These are phyloP conservation scores for Lycodopsis pacificus DNA, from an alignment of 2,797 vertebrate genomes.

Conservation along the genomic window DNA sequence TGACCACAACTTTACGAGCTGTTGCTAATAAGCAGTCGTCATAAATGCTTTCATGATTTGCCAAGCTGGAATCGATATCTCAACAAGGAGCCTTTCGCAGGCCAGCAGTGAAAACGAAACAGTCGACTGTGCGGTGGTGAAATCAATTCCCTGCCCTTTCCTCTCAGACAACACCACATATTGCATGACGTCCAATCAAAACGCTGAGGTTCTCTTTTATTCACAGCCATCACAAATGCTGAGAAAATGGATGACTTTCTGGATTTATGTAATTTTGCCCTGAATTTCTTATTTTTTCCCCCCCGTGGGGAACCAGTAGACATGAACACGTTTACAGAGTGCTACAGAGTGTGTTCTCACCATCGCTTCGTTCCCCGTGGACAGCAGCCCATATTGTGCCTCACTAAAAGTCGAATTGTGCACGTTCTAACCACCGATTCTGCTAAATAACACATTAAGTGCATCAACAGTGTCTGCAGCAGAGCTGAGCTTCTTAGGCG, in stretches of 20 bases:
- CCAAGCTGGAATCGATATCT: conserved; percentile 55
- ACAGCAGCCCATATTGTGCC: conserved; percentile 54
- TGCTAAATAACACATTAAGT: conserved; percentile 77
- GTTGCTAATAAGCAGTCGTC: conserved; percentile 17
- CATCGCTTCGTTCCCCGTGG: conserved; percentile 38
- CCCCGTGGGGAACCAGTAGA: conserved; percentile 8
- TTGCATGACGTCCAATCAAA: conserved; percentile 29
- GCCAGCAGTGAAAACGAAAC: conserved; percentile 66
- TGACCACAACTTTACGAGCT: conserved; percentile 14
- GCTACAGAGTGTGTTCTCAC: conserved; percentile 32
- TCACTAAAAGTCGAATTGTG: conserved; percentile 57
- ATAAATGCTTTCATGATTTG: conserved; percentile 56
- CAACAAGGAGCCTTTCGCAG: conserved; percentile 51
- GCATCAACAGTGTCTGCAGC: conserved; percentile 68
- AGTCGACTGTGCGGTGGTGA: conserved; percentile 52
- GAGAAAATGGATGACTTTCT: conserved; percentile 7
- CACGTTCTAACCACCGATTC: conserved; percentile 66
- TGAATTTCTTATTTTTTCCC: neutral
- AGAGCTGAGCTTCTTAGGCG: conserved; percentile 69
- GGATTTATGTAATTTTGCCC: conserved; percentile 19
- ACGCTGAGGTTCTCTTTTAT: neutral
- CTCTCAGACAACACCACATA: conserved; percentile 35
- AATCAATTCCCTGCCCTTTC: conserved; percentile 62
- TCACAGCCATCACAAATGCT: conserved; percentile 12
- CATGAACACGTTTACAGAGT: conserved; percentile 20